phyloP scores from a whole-genome alignment of 2,797 vertebrate species.

The Epinephelus coioides region DNA sequence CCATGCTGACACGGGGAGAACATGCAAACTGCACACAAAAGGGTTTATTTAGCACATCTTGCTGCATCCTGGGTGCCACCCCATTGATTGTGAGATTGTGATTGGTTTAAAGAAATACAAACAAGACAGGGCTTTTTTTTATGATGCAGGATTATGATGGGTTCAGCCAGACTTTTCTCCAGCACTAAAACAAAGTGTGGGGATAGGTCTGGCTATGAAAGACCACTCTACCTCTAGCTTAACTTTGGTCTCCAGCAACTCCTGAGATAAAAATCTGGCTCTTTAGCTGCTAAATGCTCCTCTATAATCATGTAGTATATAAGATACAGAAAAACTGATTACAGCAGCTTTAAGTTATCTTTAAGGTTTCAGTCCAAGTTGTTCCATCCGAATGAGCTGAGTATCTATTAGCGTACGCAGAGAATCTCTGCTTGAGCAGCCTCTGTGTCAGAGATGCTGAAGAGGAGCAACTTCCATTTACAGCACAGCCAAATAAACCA shows the following conservation, averaged over 20 bases:
- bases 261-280: background rate
- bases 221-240: background rate
- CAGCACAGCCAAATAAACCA: background rate
- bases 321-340: background rate
- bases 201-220: no score
- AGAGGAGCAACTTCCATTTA: background rate
- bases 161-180: no score
- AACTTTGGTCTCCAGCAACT: background rate
- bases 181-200: no score
- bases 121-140: no score
- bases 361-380: background rate
- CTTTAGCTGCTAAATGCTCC: background rate
- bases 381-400: background rate
- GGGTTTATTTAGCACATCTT: no score
- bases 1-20: no score
- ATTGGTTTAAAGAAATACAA: no score
- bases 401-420: background rate
- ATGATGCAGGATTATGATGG: no score
- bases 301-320: background rate
- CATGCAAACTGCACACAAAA: no score
- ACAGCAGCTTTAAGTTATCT: background rate
- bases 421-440: background rate
- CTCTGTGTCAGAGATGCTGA: slow-evolving; percentile 6
- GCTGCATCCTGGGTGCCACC: no score
- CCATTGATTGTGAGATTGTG: no score